phyloP scores from a whole-genome alignment of 2,888 invertebrate species.

The Vannuccia rotundouncinata region DNA sequence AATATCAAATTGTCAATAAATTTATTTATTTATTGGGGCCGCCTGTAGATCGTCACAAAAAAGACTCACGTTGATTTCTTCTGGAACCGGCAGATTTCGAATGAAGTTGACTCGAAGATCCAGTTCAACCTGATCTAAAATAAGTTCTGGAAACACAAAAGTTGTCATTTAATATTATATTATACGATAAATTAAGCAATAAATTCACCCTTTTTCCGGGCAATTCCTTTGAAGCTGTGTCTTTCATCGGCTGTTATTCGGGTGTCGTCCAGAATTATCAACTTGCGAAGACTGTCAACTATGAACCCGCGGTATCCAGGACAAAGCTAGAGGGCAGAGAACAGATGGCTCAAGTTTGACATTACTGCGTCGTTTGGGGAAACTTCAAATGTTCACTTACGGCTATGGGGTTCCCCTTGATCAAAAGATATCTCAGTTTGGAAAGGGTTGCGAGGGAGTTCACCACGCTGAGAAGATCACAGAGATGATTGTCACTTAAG shows the following conservation, averaged over 20 bases:
- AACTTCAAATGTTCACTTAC: too few species aligned
- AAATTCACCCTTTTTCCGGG: constrained; percentile 48
- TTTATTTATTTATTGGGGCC: too few species aligned
- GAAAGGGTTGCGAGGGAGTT: constrained; percentile 49
- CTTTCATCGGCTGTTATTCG: constrained; percentile 54
- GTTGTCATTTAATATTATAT: neutral
- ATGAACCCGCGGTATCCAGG: constrained; percentile 54
- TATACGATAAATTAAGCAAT: too few species aligned
- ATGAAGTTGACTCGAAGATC: neutral
- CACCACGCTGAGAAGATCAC: constrained; percentile 49
- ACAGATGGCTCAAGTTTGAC: too few species aligned
- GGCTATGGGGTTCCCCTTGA: constrained; percentile 53
- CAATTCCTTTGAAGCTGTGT: constrained; percentile 51
- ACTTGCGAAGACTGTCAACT: constrained; percentile 49
- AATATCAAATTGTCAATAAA: constrained; percentile 18
- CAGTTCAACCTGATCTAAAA: neutral
- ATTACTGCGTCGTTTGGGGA: too few species aligned
- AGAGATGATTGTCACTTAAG: constrained; percentile 52
- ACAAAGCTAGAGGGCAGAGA: constrained; percentile 48
- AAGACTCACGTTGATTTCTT: constrained; percentile 13
- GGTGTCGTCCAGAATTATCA: constrained; percentile 52
- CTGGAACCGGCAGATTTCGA: constrained; percentile 33
- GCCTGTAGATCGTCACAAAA: too few species aligned
- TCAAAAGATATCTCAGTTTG: constrained; percentile 50
- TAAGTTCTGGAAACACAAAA: neutral